These are phyloP conservation scores for Girardia tigrina DNA, from an alignment of 2,888 invertebrate genomes.

Conservation along the genomic window DNA sequence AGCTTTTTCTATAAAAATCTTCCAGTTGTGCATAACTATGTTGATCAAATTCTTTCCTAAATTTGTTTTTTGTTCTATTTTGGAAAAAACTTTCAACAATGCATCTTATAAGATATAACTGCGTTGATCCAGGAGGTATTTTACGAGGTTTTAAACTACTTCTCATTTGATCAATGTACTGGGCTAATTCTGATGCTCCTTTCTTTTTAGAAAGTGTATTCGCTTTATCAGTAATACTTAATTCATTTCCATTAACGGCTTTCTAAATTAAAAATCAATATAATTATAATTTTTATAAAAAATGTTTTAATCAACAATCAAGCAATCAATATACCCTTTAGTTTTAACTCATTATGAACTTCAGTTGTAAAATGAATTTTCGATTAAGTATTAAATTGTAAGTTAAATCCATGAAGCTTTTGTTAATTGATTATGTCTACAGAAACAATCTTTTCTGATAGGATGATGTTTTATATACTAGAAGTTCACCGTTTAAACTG, in stretches of 20 bases:
- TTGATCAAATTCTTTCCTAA: slow-evolving; percentile 39
- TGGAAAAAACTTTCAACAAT: slow-evolving; percentile 94
- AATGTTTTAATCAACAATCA: too few relatives aligned
- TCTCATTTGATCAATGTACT: not conserved
- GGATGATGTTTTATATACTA: too few relatives aligned
- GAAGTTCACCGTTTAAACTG: too few relatives aligned
- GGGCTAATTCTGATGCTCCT: not conserved
- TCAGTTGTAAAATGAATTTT: too few relatives aligned
- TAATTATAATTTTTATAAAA: too few relatives aligned
- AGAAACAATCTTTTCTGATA: too few relatives aligned
- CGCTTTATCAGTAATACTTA: not conserved
- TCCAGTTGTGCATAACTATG: slow-evolving; percentile 38
- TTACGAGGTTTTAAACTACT: not conserved
- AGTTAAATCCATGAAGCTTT: too few relatives aligned
- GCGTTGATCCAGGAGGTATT: slow-evolving; percentile 51
- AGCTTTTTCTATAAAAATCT: slow-evolving; percentile 38
- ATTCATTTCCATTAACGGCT: not conserved
- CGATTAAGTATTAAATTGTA: too few relatives aligned
- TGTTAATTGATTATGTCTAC: too few relatives aligned
- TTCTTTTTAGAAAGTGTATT: not conserved
- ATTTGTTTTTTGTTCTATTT: slow-evolving; percentile 38
- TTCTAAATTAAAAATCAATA: not conserved
- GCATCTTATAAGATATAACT: slow-evolving; percentile 94
- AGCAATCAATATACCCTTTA: too few relatives aligned
- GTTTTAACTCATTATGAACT: too few relatives aligned